Base-by-base conservation (phyloP, 2,888 invertebrate species). In the Belgica antarctica region DNA sequence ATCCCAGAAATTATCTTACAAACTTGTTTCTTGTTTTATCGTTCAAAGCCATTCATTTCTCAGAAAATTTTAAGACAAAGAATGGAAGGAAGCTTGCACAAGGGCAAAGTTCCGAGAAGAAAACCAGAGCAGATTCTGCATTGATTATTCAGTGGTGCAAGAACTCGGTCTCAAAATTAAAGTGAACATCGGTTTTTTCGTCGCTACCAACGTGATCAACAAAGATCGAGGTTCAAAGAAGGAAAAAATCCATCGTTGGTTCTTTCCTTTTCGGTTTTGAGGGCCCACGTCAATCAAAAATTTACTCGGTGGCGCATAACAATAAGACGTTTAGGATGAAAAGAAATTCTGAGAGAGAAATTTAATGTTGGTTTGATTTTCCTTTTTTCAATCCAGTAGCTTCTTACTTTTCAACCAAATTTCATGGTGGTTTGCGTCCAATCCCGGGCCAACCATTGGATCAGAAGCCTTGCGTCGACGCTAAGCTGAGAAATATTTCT, bases 271-370 rank as follows among this genome's bases (percentile, higher is more conserved):
- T 12, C n/a, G 57, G 24, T 59, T 59, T 27, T 8, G 15, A 63
- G 46, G 41, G 65, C 47, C 65, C 34, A 68, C 68, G 68, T 68
- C 68, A 68, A 68, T 68, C 68, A 68, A 59, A 59, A 27, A 59
- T 27, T 59, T 59, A 68, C 28, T 68, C 68, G 47, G 68, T 68
- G 47, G 68, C 68, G 68, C 68, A 68, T 68, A 68, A 68, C 68
- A 68, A 68, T 65, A 47, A 65, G 47, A 25, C 27, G 24, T 47
- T 47, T 65, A 25, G 15, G 46, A 46, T 25, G 25, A 8, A 46
- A 27, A 65, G 31, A 65, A 46, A 25, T 65, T 22, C 24, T 34
- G 27, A 17, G 7, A 19, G 57, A 68, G 68, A 57, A 57, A 34
- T 31, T 68, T 57, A 68, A 57, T 68, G 52, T 57, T 52, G 19